phyloP scores from a whole-genome alignment of 2,888 invertebrate genomes.

The Pherbina coryleti region DNA sequence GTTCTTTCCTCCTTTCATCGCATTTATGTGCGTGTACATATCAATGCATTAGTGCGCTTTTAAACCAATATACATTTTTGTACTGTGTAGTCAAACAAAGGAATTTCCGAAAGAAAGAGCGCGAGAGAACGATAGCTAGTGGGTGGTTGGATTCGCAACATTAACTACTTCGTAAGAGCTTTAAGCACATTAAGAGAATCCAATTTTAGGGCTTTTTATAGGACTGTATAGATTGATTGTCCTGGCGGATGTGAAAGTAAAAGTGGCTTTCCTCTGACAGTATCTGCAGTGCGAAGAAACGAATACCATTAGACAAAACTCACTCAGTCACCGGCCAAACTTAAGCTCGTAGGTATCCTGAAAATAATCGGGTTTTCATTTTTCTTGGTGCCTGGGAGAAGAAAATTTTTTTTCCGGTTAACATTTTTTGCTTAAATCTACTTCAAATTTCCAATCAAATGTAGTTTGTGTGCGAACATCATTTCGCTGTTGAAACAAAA shows the following conservation, averaged over 20 bases:
- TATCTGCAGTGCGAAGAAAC: neutral
- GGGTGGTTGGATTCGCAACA: neutral
- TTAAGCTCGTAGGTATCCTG: slow-evolving; percentile 27
- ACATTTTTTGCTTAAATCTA: neutral
- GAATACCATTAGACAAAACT: neutral
- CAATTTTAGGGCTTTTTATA: neutral
- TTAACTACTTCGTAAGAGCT: neutral
- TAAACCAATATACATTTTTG: too few relatives aligned
- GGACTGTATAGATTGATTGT: neutral
- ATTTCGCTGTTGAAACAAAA: too few relatives aligned
- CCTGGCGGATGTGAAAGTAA: slow-evolving; percentile 9
- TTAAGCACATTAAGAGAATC: slow-evolving; percentile 6
- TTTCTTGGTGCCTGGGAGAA: slow-evolving; percentile 15
- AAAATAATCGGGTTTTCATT: neutral
- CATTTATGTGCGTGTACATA: too few relatives aligned
- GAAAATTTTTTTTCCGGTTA: slow-evolving; percentile 6
- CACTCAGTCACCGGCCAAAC: slow-evolving; percentile 26
- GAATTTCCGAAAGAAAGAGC: too few relatives aligned
- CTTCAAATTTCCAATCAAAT: neutral
- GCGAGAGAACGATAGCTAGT: too few relatives aligned
- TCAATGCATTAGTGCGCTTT: too few relatives aligned
- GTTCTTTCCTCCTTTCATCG: too few relatives aligned
- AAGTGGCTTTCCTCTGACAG: slow-evolving; percentile 16
- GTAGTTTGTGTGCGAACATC: neutral
- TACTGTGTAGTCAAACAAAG: too few relatives aligned